These are phyloP conservation scores for Drosophila bipectinata DNA, from an alignment of 1,140 invertebrate genomes.

Conservation along the genomic window DNA sequence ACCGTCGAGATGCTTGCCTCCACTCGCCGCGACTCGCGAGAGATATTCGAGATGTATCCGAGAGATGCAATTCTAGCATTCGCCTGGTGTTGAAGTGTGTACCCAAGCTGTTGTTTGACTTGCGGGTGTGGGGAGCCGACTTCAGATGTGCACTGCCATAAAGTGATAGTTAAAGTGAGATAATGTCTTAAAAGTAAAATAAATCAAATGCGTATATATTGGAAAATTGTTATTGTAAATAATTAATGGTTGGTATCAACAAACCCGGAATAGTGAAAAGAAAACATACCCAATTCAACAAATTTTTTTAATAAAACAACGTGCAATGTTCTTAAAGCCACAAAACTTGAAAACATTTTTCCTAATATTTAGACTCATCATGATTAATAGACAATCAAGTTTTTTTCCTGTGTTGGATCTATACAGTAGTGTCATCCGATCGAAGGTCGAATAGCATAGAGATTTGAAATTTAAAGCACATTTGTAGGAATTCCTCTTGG, in stretches of 20 bases:
- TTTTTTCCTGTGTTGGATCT: slow-evolving; percentile 1
- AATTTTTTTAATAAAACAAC: no score
- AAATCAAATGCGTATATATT: no score
- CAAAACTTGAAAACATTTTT: no score
- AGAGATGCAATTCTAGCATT: slow-evolving; percentile 36
- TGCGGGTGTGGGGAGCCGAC: slow-evolving; percentile 25
- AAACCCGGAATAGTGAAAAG: no score
- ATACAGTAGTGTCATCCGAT: slow-evolving; percentile 43
- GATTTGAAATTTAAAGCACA: slow-evolving; percentile 7
- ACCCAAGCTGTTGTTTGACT: slow-evolving; percentile 29
- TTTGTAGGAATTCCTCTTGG: slow-evolving; percentile 28
- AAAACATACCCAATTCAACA: no score
- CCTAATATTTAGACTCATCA: not conserved
- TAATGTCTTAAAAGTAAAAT: not conserved
- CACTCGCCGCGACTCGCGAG: not conserved
- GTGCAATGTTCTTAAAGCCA: no score
- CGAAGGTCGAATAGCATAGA: slow-evolving; percentile 34
- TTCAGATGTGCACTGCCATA: slow-evolving; percentile 5
- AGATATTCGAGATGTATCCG: slow-evolving; percentile 13
- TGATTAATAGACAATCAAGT: not conserved
- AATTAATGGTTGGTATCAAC: no score
- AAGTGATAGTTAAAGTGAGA: not conserved
- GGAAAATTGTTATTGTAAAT: no score
- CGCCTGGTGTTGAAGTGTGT: slow-evolving; percentile 17
- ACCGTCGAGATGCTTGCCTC: slow-evolving; percentile 5